These are phyloP conservation scores for Yponomeuta sedellus DNA, from an alignment of 2,888 invertebrate genomes.

Conservation along the genomic window DNA sequence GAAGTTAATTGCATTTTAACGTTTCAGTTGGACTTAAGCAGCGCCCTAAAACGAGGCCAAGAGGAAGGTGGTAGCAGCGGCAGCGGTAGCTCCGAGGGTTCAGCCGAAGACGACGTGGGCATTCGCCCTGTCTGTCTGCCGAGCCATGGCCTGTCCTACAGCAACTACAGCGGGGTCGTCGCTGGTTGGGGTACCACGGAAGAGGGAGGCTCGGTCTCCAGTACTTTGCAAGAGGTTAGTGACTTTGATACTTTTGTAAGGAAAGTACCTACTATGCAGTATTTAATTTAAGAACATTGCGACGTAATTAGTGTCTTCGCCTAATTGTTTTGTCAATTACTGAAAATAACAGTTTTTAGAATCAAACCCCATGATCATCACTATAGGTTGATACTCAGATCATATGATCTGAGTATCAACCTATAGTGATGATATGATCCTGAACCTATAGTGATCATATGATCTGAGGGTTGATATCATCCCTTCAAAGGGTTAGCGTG, in stretches of 20 bases:
- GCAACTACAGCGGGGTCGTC: conserved; percentile 76
- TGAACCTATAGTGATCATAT: no score
- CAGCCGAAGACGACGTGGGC: conserved; percentile 43
- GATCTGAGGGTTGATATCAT: no score
- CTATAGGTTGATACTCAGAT: no score
- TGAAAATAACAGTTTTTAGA: no score
- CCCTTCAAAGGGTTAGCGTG: no score
- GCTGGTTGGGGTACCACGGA: conserved; percentile 88
- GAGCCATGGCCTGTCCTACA: conserved; percentile 71
- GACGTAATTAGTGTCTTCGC: no score
- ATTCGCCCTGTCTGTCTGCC: conserved; percentile 89
- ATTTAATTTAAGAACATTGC: no score
- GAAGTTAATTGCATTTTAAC: no score
- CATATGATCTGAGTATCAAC: no score
- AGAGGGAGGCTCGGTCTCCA: conserved; percentile 82
- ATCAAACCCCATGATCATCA: no score
- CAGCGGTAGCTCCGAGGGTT: conserved; percentile 25
- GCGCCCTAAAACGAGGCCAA: conserved; percentile 47
- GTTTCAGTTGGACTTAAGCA: conserved; percentile 53
- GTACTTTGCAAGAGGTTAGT: conserved; percentile 82
- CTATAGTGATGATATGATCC: no score
- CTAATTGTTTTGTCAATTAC: no score
- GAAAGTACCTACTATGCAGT: not conserved
- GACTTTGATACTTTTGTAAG: conserved; percentile 44
- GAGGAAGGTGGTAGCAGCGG: conserved; percentile 20